Evolutionary conservation across 2,888 invertebrate species (phyloP).

Genomic region (Dioctria rufipes): DNA sequence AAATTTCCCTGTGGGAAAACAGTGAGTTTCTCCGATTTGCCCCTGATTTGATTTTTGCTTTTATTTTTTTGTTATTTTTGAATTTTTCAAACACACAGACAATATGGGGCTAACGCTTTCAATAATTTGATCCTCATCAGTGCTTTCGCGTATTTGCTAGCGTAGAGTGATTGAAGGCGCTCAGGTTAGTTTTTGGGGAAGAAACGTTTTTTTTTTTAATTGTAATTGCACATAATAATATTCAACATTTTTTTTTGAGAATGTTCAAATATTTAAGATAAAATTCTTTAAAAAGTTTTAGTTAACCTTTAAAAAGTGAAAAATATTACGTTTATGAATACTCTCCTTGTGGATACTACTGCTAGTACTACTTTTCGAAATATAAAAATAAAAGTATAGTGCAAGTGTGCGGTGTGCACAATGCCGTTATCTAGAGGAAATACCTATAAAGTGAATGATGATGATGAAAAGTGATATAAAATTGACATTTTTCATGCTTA

Average conservation of each 20-base stretch:
- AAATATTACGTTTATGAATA: not conserved
- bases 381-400: not conserved
- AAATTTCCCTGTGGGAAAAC: slow-evolving; percentile 22
- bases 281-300: no score
- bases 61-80: slow-evolving; percentile 45
- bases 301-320: not conserved
- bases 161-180: slow-evolving; percentile 72
- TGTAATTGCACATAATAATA: slow-evolving; percentile 41
- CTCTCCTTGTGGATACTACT: not conserved
- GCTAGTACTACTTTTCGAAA: not conserved
- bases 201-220: slow-evolving; percentile 28
- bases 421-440: slow-evolving; percentile 24
- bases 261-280: slow-evolving; percentile 5
- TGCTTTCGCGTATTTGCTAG: slow-evolving; percentile 73
- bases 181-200: slow-evolving; percentile 69
- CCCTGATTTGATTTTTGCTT: slow-evolving; percentile 36
- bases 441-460: not conserved
- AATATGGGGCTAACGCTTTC: slow-evolving; percentile 68
- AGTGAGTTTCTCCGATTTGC: not conserved
- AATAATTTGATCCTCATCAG: slow-evolving; percentile 70
- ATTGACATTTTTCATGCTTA: no score
- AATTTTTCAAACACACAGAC: slow-evolving; percentile 58
- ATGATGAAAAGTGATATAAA: slow-evolving; percentile 15
- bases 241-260: slow-evolving; percentile 54
- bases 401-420: slow-evolving; percentile 23